Evolutionary conservation across 1,140 invertebrate genomes (phyloP), one percentile per base, ranked within the genome.

Genomic region (Neuroterus valhalla): DNA sequence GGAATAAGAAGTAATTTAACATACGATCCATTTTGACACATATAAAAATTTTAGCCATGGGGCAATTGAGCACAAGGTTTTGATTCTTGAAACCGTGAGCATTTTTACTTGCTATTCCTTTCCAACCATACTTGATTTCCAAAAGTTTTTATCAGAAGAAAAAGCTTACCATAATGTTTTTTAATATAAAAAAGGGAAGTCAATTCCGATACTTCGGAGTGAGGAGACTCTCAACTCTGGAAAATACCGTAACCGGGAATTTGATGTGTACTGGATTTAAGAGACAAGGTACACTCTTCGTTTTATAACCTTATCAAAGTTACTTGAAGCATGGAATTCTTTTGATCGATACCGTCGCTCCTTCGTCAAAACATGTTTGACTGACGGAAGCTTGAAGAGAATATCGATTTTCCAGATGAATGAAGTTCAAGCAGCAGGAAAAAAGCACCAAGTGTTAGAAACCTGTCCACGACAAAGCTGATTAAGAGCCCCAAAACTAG

Each of bases 311-410:
- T 62, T n/a, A 62, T 62, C 55, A 3, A 31, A 62, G 55, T 62
- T 62, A 62, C 55, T 62, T 15, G 55, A 62, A n/a, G 55, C 55
- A 62, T 62, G 55, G 55, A n/a, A 62, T 62, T 62, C 55, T 15
- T 62, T 62, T 62, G 55, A 62, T 23, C 55, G 55, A 62, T 62
- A 62, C 14, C 3, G 31, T 62, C 55, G 55, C 26, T 62, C 55
- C 21, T 62, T 62, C 31, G 55, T 62, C 55, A 15, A 62, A 62
- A 23, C 15, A 62, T 10, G 31, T 62, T 62, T 26, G 55, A 62
- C 31, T 31, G 55, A 62, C 21, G 55, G 55, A 26, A 62, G n/a
- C 55, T n/a, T 62, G 6, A 26, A 62, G 55, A 23, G 55, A 26
- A 62, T 62, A 62, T 62, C 55, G 55, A 62, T 62, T 62, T 62